Percentiles rank a stretch among this genome's conserved stretches.
Evolutionary conservation across 2,113 vertebrate species (phyloP).

Genomic region (Cololabis saira): DNA sequence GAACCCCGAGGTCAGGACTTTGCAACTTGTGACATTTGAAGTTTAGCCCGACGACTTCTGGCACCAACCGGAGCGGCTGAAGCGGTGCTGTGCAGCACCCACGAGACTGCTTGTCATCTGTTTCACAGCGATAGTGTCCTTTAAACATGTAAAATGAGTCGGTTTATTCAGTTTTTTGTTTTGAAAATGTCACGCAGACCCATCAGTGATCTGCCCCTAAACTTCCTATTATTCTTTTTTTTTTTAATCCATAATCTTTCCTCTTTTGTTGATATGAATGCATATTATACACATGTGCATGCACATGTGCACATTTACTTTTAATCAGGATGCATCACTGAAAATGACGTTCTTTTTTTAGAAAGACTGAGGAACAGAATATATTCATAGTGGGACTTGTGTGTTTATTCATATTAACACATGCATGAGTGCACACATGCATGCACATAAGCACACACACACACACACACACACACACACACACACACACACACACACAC

Average conservation of each 20-base stretch:
- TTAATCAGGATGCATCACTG: slow-evolving; percentile 1
- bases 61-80: too few species aligned
- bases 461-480: slow-evolving; percentile 8
- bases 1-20: neutral
- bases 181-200: neutral
- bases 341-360: slow-evolving; percentile 1
- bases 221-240: neutral
- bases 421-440: neutral
- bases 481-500: slow-evolving; percentile 12
- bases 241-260: slow-evolving; percentile 25
- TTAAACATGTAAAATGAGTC: neutral
- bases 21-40: neutral
- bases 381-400: neutral
- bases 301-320: slow-evolving; percentile 1
- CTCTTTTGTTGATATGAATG: slow-evolving; percentile 2
- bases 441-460: slow-evolving; percentile 1
- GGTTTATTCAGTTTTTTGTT: too few species aligned
- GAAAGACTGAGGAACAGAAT: neutral
- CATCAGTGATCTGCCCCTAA: neutral
- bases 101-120: neutral
- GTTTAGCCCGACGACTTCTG: too few species aligned
- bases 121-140: neutral
- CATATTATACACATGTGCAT: slow-evolving; percentile 1
- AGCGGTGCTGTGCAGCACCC: too few species aligned
- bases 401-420: slow-evolving; percentile 6